Percentiles rank a stretch among this genome's conserved stretches.
These are phyloP conservation scores for zebrafish (Danio rerio) DNA, from an alignment of 2,113 vertebrate species.

Conservation along the genomic window DNA sequence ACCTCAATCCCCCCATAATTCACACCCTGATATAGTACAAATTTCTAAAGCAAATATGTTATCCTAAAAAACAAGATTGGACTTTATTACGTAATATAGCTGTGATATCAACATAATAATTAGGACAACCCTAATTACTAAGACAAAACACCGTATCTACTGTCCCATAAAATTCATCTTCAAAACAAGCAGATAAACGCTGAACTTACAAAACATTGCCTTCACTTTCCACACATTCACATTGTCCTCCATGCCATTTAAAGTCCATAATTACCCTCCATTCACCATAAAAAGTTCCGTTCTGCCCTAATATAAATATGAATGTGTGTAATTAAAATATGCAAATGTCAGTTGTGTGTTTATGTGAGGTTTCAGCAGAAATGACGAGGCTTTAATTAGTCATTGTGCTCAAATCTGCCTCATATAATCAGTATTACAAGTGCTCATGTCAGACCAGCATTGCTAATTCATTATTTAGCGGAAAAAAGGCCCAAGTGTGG, in stretches of 20 bases:
- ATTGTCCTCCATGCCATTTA: neutral
- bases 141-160: no score
- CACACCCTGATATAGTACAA: no score
- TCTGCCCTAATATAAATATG: constrained; percentile 18
- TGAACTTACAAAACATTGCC: neutral
- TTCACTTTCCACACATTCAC: neutral
- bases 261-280: neutral
- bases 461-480: constrained; percentile 46
- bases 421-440: constrained; percentile 44
- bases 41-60: no score
- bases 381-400: constrained; percentile 37
- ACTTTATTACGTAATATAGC: no score
- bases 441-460: constrained; percentile 39
- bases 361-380: constrained; percentile 1
- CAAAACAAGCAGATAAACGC: neutral
- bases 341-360: constrained; percentile 17
- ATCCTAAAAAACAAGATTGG: no score
- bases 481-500: constrained; percentile 9
- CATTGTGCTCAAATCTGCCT: constrained; percentile 23
- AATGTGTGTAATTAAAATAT: constrained; percentile 38
- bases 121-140: no score
- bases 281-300: neutral
- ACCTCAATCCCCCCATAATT: no score
- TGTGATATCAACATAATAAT: no score
- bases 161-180: neutral